phyloP scores from a whole-genome alignment of 2,113 vertebrate genomes.

The Canis aureus region DNA sequence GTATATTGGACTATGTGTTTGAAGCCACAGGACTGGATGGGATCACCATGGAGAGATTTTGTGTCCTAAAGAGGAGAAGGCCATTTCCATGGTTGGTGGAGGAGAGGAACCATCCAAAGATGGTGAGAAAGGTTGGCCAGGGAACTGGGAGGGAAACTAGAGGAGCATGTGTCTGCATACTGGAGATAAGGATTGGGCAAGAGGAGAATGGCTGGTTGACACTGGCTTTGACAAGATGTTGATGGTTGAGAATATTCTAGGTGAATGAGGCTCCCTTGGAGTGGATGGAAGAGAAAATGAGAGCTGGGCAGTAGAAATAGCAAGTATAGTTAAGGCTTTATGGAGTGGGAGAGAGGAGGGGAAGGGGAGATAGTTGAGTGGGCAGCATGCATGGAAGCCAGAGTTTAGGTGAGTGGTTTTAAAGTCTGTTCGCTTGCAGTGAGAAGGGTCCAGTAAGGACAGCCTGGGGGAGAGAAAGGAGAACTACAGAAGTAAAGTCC shows the following conservation, averaged over 20 bases:
- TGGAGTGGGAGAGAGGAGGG: not conserved
- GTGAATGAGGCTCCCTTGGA: not conserved
- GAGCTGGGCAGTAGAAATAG: not conserved
- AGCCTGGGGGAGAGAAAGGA: not conserved
- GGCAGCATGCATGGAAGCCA: not conserved
- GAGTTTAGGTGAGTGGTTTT: not conserved
- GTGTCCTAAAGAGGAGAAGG: not conserved
- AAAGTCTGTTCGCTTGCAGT: not conserved
- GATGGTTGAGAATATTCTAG: not conserved
- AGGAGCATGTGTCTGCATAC: not conserved
- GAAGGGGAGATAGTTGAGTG: not conserved
- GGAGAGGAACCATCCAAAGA: not conserved
- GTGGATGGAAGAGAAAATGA: not conserved
- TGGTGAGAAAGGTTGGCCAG: not conserved
- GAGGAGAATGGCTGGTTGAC: not conserved
- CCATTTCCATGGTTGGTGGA: not conserved
- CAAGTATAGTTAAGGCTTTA: not conserved
- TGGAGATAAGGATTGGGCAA: not conserved
- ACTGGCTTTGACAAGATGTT: not conserved
- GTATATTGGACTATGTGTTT: not conserved
- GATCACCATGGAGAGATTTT: not conserved
- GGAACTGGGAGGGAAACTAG: not conserved
- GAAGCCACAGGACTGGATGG: not conserved
- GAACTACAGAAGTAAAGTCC: not conserved
- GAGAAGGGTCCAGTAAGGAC: not conserved